phyloP scores from a whole-genome alignment of 2,113 vertebrate genomes.

The Nibea coibor region DNA sequence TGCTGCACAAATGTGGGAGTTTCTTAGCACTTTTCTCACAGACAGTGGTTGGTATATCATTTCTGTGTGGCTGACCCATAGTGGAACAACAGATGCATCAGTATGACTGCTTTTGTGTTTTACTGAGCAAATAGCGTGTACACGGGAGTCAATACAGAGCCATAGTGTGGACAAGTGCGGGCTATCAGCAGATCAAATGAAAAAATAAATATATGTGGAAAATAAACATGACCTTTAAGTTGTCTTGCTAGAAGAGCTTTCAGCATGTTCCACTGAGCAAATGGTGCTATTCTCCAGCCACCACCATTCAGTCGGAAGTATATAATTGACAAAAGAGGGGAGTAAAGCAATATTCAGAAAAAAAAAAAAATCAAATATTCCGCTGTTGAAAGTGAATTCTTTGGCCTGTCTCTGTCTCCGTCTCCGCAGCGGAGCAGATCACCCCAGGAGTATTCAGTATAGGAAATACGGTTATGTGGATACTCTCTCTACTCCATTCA shows the following conservation, averaged over 20 bases:
- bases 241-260: constrained; percentile 57
- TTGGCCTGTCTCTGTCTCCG: constrained; percentile 59
- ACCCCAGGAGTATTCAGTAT: constrained; percentile 72
- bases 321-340: constrained; percentile 69
- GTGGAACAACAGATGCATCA: constrained; percentile 39
- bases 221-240: constrained; percentile 76
- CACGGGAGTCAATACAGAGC: constrained; percentile 18
- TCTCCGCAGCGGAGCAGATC: constrained; percentile 60
- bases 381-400: constrained; percentile 65
- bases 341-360: constrained; percentile 25
- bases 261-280: constrained; percentile 66
- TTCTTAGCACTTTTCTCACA: constrained; percentile 10
- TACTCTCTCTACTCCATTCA: constrained; percentile 76
- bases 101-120: constrained; percentile 39
- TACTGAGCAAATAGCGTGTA: constrained; percentile 37
- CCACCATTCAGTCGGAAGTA: constrained; percentile 68
- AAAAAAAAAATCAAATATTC: constrained; percentile 62
- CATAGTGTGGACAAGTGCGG: constrained; percentile 26
- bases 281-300: constrained; percentile 68
- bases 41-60: constrained; percentile 29
- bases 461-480: constrained; percentile 74
- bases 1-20: constrained; percentile 39
- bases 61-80: constrained; percentile 38
- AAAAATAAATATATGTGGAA: constrained; percentile 67
- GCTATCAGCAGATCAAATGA: constrained; percentile 61